These are phyloP conservation scores for Xestia sexstrigata DNA, from an alignment of 2,888 invertebrate genomes.

Conservation along the genomic window DNA sequence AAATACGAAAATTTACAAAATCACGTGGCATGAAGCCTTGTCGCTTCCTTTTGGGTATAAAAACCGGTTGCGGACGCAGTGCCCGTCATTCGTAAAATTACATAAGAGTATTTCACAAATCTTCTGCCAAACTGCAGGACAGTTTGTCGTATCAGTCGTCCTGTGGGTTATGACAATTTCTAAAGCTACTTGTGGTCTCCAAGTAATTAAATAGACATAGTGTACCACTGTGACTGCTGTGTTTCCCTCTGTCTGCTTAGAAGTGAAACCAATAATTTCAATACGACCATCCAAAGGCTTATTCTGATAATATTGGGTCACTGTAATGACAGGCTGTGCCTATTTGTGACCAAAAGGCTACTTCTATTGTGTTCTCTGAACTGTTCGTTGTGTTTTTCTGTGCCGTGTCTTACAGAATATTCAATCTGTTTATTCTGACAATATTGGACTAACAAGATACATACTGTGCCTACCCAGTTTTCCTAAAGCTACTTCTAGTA, in stretches of 20 bases:
- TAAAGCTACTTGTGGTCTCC: background rate
- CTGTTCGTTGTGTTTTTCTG: background rate
- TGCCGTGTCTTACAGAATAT: background rate
- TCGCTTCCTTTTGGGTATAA: slow-evolving; percentile 3
- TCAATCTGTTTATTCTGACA: too few species aligned
- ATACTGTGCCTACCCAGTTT: background rate
- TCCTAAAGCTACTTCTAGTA: background rate
- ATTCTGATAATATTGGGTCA: background rate
- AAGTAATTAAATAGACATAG: background rate
- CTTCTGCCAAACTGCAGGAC: too few species aligned
- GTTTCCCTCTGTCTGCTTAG: background rate
- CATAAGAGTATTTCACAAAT: too few species aligned
- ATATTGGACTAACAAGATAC: background rate
- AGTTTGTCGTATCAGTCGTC: background rate
- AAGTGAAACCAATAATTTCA: background rate
- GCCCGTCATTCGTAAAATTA: slow-evolving; percentile 16
- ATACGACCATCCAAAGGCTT: background rate
- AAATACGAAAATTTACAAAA: background rate
- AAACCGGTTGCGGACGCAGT: background rate
- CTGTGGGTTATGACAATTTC: background rate
- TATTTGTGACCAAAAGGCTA: background rate
- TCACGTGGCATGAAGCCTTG: slow-evolving; percentile 5
- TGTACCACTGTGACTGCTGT: background rate
- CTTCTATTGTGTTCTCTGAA: background rate
- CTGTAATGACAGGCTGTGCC: background rate